Evolutionary conservation across 2,888 invertebrate genomes (phyloP).

Genomic region (Rambutsinella grinnellia): DNA sequence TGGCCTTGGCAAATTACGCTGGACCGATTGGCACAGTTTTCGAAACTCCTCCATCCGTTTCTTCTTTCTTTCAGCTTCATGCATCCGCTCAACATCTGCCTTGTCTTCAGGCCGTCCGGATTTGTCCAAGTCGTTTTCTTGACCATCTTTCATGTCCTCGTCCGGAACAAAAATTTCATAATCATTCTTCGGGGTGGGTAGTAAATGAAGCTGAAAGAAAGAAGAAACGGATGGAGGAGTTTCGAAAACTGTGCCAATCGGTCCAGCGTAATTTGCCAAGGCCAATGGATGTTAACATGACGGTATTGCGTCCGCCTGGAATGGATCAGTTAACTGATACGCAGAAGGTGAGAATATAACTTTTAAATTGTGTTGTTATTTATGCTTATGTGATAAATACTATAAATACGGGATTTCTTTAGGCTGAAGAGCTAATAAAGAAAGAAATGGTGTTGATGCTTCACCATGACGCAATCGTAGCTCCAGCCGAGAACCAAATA

Average conservation of each 20-base stretch:
- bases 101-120: conserved; percentile 80
- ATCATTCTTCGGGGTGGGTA: conserved; percentile 95
- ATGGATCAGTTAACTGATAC: conserved; percentile 86
- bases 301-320: conserved; percentile 82
- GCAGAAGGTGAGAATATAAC: conserved; percentile 76
- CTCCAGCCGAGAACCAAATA: conserved; percentile 73
- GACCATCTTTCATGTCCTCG: conserved; percentile 74
- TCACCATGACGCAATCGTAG: conserved; percentile 87
- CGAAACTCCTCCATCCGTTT: conserved; percentile 78
- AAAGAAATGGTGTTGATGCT: conserved; percentile 97
- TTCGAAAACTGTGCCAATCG: conserved; percentile 84
- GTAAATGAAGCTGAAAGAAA: conserved; percentile 80
- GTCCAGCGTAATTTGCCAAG: conserved; percentile 89
- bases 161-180: conserved; percentile 99
- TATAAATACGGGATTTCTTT: no score
- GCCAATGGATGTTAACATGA: conserved; percentile 87
- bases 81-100: conserved; percentile 83
- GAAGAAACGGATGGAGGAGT: conserved; percentile 76
- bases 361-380: no score
- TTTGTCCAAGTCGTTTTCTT: no score
- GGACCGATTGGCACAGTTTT: conserved; percentile 87
- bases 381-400: conserved; percentile 1
- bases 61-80: conserved; percentile 78
- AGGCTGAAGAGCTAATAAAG: conserved; percentile 96
- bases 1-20: conserved; percentile 85